Conservation (phyloP, 2,797 vertebrate species). For the Notolabrus celidotus region DNA sequence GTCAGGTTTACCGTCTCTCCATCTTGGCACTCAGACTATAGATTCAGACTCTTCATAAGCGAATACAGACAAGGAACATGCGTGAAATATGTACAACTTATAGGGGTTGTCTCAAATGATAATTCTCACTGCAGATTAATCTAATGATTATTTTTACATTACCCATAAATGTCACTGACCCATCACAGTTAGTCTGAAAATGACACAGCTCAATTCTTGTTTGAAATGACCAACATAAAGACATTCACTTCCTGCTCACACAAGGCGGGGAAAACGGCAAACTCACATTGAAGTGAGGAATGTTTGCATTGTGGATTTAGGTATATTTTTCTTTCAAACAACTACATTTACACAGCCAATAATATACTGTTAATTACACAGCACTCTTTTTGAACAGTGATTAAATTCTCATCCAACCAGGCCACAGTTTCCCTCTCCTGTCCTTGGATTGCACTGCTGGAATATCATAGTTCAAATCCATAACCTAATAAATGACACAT, state of each 20-base stretch:
- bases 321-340: not conserved
- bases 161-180: not conserved
- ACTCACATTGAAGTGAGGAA: no score
- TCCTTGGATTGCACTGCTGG: constrained; percentile 21
- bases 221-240: no score
- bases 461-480: constrained; percentile 43
- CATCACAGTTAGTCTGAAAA: not conserved
- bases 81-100: not conserved
- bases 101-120: not conserved
- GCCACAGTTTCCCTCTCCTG: not conserved
- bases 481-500: constrained; percentile 49
- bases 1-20: not conserved
- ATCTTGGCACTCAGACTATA: not conserved
- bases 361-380: not conserved
- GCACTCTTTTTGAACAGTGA: not conserved
- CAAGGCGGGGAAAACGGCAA: not conserved
- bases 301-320: not conserved
- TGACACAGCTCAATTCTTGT: not conserved
- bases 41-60: no score
- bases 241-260: not conserved
- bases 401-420: constrained; percentile 16
- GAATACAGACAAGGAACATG: not conserved
- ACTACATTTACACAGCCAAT: not conserved
- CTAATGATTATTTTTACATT: not conserved
- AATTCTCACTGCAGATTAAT: not conserved